Percentiles rank a stretch among this genome's conserved stretches.
These are phyloP conservation scores for Holotrichia oblita DNA, from an alignment of 1,140 invertebrate genomes.

Conservation along the genomic window DNA sequence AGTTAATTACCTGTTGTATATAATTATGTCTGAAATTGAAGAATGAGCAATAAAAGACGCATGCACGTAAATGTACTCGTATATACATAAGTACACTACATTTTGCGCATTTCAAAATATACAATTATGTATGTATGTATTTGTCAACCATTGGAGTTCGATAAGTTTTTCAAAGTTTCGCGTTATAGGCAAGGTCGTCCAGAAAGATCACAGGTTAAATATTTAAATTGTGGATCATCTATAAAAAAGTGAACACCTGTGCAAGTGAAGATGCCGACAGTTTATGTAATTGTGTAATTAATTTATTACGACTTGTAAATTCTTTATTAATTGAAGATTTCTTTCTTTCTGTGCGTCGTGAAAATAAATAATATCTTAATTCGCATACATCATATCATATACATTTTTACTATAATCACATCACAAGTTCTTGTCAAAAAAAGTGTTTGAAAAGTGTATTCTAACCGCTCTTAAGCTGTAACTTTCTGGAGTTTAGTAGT, in stretches of 20 bases:
- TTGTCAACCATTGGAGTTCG: not conserved
- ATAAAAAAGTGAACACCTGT: conserved; percentile 13
- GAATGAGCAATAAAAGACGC: not conserved
- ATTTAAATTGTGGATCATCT: conserved; percentile 13
- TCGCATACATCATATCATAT: no score
- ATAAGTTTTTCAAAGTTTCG: not conserved
- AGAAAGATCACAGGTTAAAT: conserved; percentile 8
- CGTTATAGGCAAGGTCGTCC: not conserved
- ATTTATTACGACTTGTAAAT: conserved; percentile 9
- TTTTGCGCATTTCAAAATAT: not conserved
- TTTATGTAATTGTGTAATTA: conserved; percentile 9
- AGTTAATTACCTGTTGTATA: not conserved
- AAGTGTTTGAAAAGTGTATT: no score
- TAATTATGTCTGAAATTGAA: not conserved
- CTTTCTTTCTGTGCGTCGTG: not conserved
- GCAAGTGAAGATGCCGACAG: conserved; percentile 10
- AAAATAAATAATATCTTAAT: no score
- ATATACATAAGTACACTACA: not conserved
- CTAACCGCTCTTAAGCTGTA: no score
- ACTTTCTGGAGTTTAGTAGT: not conserved
- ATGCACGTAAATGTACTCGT: not conserved
- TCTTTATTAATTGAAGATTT: not conserved
- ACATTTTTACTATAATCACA: no score
- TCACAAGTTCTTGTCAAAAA: no score
- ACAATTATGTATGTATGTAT: not conserved